Evolutionary conservation across 2,797 vertebrate species (phyloP).

Genomic region (Enoplosus armatus): DNA sequence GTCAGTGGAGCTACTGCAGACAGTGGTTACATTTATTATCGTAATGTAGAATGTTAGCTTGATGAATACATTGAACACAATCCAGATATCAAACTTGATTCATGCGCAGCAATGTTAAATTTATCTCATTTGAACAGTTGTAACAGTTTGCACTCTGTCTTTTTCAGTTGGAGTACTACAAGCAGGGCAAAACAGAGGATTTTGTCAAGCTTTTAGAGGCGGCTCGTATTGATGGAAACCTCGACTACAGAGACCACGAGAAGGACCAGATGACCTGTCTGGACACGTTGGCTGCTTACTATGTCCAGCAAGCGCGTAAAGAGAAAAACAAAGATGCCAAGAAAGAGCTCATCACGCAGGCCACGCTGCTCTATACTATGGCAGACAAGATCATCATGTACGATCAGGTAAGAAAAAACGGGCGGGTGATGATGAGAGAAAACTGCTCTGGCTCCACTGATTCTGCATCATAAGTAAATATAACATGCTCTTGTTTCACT

Average conservation of each 20-base stretch:
- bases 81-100: neutral
- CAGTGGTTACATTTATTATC: neutral
- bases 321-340: slow-evolving; percentile 99
- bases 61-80: neutral
- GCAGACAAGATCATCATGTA: slow-evolving; percentile 99
- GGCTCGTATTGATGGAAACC: slow-evolving; percentile 98
- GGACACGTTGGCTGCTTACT: slow-evolving; percentile 97
- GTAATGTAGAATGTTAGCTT: neutral
- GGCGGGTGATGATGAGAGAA: neutral
- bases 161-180: slow-evolving; percentile 97
- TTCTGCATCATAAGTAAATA: slow-evolving; percentile 14
- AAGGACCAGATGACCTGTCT: slow-evolving; percentile 99
- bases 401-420: slow-evolving; percentile 91
- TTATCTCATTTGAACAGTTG: neutral
- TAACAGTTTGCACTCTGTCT: neutral
- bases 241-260: slow-evolving; percentile 98
- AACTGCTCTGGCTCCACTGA: neutral
- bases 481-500: slow-evolving; percentile 46
- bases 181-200: slow-evolving; percentile 98
- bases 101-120: neutral
- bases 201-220: slow-evolving; percentile 99
- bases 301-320: slow-evolving; percentile 98
- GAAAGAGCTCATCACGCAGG: slow-evolving; percentile 99
- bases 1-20: slow-evolving; percentile 54
- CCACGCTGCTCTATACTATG: slow-evolving; percentile 98